Evolutionary conservation across 1,140 invertebrate genomes (phyloP).

Genomic region (Brachionus paranguensis): DNA sequence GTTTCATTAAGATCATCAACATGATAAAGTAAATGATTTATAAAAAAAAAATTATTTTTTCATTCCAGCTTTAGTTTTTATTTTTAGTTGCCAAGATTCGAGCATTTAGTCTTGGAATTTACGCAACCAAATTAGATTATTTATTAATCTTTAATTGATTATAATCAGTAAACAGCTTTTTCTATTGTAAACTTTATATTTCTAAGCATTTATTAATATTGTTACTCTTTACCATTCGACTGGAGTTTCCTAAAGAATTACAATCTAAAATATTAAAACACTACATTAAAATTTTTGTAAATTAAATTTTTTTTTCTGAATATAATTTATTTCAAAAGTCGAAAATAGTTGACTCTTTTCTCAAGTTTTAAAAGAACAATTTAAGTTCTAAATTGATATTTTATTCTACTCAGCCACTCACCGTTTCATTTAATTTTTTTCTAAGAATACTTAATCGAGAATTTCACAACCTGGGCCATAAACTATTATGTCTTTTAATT

Average conservation of each 20-base stretch:
- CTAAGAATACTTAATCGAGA: not conserved
- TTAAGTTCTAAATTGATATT: not conserved
- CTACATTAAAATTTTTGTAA: not conserved
- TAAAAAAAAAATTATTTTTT: not conserved
- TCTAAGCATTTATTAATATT: not conserved
- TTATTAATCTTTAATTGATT: slow-evolving; percentile 17
- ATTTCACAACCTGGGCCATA: not conserved
- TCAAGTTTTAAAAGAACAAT: not conserved
- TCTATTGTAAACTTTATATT: not conserved
- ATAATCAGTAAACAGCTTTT: not conserved
- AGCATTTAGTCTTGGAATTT: not conserved
- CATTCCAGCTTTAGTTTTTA: not conserved
- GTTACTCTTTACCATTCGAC: not conserved
- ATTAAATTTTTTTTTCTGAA: too few relatives aligned
- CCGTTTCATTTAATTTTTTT: not conserved
- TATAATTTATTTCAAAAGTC: not conserved
- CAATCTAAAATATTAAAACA: not conserved
- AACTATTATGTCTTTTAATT: not conserved
- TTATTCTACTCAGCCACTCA: not conserved
- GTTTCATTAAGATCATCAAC: not conserved
- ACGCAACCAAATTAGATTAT: not conserved
- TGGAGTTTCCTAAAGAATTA: not conserved
- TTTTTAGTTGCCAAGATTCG: not conserved
- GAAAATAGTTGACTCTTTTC: not conserved
- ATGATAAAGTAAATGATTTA: slow-evolving; percentile 10